Conservation (phyloP, 2,888 invertebrate species). For the Cataglyphis albicans region DNA sequence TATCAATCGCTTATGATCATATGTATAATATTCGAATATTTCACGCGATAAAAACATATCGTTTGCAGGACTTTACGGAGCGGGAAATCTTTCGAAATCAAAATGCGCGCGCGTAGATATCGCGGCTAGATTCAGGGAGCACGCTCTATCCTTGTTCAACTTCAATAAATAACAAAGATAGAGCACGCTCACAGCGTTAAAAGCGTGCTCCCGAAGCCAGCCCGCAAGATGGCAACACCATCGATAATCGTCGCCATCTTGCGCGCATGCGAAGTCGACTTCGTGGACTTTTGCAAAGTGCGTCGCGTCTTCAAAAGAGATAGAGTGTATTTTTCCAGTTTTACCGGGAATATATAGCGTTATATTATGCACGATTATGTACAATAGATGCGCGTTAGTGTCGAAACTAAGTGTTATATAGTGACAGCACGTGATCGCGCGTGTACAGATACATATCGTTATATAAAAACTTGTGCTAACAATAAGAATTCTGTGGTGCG, state of each 20-base stretch:
- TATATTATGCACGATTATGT: conserved; percentile 16
- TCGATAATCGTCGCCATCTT: not conserved
- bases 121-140: no score
- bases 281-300: not conserved
- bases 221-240: not conserved
- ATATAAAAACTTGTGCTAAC: conserved; percentile 67
- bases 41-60: not conserved
- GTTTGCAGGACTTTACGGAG: not conserved
- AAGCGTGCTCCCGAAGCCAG: no score
- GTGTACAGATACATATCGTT: conserved; percentile 40
- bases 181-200: no score
- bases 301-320: conserved; percentile 5
- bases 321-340: not conserved
- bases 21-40: conserved; percentile 18
- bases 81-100: not conserved
- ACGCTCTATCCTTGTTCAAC: no score
- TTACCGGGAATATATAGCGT: not conserved
- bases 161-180: no score
- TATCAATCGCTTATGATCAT: conserved; percentile 42
- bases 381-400: not conserved
- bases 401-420: conserved; percentile 16
- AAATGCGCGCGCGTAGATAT: not conserved
- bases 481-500: conserved; percentile 17
- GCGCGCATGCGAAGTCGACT: not conserved
- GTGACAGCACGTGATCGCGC: not conserved